Conservation (phyloP, 2,888 invertebrate genomes). For the Ecdyonurus torrentis region DNA sequence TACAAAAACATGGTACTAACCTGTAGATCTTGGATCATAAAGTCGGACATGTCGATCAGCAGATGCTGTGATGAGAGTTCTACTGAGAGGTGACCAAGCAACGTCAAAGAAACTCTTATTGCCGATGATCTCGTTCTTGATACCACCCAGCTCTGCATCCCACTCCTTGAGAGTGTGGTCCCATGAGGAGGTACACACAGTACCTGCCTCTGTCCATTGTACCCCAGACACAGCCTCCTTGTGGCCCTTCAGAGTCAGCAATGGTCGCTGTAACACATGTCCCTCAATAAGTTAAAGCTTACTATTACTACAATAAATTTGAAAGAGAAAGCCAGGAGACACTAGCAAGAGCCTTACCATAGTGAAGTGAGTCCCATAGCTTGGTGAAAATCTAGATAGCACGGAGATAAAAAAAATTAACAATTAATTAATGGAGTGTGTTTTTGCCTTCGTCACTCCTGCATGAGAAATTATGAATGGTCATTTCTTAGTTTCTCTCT, state of each 20-base stretch:
- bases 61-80: constrained; percentile 64
- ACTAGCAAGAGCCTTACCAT: too few relatives aligned
- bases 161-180: constrained; percentile 90
- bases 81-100: constrained; percentile 62
- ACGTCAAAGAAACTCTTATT: constrained; percentile 82
- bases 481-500: too few relatives aligned
- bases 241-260: constrained; percentile 81
- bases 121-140: constrained; percentile 68
- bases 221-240: constrained; percentile 75
- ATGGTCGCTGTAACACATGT: constrained; percentile 45
- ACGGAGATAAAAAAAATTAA: too few relatives aligned
- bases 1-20: too few relatives aligned
- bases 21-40: constrained; percentile 79
- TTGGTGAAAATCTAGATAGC: too few relatives aligned
- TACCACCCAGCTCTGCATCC: constrained; percentile 75
- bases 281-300: too few relatives aligned
- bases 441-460: too few relatives aligned
- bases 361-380: too few relatives aligned
- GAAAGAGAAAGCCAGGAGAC: too few relatives aligned
- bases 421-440: neutral
- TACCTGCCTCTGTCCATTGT: constrained; percentile 64
- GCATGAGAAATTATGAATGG: too few relatives aligned
- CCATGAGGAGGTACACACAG: constrained; percentile 78
- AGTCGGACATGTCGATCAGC: constrained; percentile 81
- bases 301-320: constrained; percentile 6